These are phyloP conservation scores for Pangasius larnaudii DNA, from an alignment of 2,797 vertebrate genomes.

Conservation along the genomic window DNA sequence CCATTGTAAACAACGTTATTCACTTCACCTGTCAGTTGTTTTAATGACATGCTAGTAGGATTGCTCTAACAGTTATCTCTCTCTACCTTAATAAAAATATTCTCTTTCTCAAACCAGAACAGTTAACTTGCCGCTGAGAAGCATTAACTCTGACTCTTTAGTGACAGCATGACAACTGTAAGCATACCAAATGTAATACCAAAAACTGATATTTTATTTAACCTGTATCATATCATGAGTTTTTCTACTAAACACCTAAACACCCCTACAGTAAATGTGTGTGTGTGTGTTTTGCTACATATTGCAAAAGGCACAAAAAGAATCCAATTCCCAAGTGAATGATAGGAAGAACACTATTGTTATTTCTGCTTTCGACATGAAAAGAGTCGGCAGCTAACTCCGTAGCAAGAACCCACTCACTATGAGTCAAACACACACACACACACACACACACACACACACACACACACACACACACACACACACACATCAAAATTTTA, in stretches of 20 bases:
- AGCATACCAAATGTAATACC: not conserved
- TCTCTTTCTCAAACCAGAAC: not conserved
- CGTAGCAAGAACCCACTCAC: not conserved
- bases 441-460: not conserved
- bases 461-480: not conserved
- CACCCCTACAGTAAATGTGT: not conserved
- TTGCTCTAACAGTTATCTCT: not conserved
- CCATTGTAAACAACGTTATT: too few relatives aligned
- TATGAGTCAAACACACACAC: constrained; percentile 2
- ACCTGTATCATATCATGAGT: too few relatives aligned
- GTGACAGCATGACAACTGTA: not conserved
- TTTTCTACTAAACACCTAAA: not conserved
- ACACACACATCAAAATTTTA: constrained; percentile 14
- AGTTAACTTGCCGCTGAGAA: not conserved
- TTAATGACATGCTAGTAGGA: too few relatives aligned
- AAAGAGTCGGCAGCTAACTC: not conserved
- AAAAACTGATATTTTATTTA: not conserved
- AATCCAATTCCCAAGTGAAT: constrained; percentile 1
- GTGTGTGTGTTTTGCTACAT: not conserved
- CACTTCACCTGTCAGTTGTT: too few relatives aligned
- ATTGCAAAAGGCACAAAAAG: not conserved
- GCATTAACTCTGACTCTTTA: too few relatives aligned
- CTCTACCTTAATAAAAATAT: not conserved
- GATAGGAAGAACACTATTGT: not conserved
- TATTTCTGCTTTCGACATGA: not conserved